Evolutionary conservation across 2,888 invertebrate genomes (phyloP).

Genomic region (Carpatolechia fugitivella): DNA sequence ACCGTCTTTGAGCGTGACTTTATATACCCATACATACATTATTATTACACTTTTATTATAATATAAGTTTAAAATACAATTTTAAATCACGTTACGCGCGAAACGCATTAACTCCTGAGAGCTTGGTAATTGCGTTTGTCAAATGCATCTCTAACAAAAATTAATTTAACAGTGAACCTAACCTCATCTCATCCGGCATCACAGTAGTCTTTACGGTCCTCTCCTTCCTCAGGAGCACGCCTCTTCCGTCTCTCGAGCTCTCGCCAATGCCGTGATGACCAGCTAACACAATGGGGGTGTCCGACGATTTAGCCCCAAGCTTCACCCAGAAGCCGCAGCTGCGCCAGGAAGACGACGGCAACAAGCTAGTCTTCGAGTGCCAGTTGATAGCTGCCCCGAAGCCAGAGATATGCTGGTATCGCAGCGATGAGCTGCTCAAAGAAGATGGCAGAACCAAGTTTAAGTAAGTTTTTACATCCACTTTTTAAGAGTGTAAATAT

Average conservation of each 20-base stretch:
- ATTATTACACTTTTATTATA: too few relatives aligned
- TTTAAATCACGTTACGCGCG: too few relatives aligned
- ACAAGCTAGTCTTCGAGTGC: slow-evolving; percentile 96
- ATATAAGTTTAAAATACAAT: too few relatives aligned
- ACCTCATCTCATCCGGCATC: too few relatives aligned
- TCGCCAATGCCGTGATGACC: slow-evolving; percentile 62
- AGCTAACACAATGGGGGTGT: slow-evolving; percentile 85
- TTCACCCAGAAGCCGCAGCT: slow-evolving; percentile 99
- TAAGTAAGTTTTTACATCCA: slow-evolving; percentile 64
- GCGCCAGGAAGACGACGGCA: slow-evolving; percentile 97
- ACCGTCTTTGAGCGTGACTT: too few relatives aligned
- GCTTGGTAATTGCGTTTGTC: too few relatives aligned
- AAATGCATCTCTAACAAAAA: too few relatives aligned
- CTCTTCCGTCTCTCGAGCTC: slow-evolving; percentile 20
- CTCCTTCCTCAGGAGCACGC: slow-evolving; percentile 35
- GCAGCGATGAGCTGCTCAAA: slow-evolving; percentile 90
- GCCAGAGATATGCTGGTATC: slow-evolving; percentile 95
- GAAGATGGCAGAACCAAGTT: slow-evolving; percentile 93
- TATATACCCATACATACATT: too few relatives aligned
- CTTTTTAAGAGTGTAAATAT: too few relatives aligned
- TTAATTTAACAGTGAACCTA: too few relatives aligned
- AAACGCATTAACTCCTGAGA: too few relatives aligned
- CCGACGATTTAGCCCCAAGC: slow-evolving; percentile 98
- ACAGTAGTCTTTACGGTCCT: not conserved
- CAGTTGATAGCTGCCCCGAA: slow-evolving; percentile 92